Evolutionary conservation across 35 echinoderm and acorn worm genomes (phyloP), one percentile per base, ranked within the genome.

Genomic region (Patiria miniata): DNA sequence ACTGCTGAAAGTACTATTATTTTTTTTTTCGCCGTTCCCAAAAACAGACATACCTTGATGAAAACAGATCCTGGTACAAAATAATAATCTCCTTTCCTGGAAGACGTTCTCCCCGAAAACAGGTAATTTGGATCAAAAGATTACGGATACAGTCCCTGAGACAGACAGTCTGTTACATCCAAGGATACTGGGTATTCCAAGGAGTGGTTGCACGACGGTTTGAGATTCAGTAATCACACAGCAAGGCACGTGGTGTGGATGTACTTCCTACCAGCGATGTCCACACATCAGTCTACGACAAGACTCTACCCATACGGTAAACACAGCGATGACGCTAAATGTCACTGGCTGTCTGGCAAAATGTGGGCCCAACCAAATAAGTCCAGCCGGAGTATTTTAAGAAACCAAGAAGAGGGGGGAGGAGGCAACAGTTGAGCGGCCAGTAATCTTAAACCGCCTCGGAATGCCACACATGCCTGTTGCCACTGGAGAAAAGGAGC

Each of bases 401-500:
- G 82, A 53, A 84, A 84, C 52, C 38, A 47, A 47, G 42, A 47
- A 12, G n/a, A 51, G 21, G 16, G 36, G 47, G 4, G 80, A 52
- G 39, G 82, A 58, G 82, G 52, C 53, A 34, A n/a, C 29, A 84
- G 52, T 60, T 84, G 82, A 84, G 39, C 33, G n/a, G 53, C 82
- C n/a, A 61, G 82, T 84, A 84, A 84, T 65, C 82, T 84, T 84
- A 84, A 60, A 84, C 82, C 53, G 53, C 57, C 82, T 65, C 82
- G 82, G 82, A 84, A 84, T 84, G 82, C 82, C 82, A 84, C 57
- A 53, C 34, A 84, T 84, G 82, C 82, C 54, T 32, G 51, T 3
- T 73, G 65, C 26, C 26, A 30, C 7, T 7, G 18, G 58, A 30
- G 34, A 34, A 32, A 34, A 34, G 34, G 26, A 73, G 19, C n/a